Evolutionary conservation across 2,797 vertebrate genomes (phyloP), one percentile per base, ranked within the genome.

Genomic region (Cuculus canorus): DNA sequence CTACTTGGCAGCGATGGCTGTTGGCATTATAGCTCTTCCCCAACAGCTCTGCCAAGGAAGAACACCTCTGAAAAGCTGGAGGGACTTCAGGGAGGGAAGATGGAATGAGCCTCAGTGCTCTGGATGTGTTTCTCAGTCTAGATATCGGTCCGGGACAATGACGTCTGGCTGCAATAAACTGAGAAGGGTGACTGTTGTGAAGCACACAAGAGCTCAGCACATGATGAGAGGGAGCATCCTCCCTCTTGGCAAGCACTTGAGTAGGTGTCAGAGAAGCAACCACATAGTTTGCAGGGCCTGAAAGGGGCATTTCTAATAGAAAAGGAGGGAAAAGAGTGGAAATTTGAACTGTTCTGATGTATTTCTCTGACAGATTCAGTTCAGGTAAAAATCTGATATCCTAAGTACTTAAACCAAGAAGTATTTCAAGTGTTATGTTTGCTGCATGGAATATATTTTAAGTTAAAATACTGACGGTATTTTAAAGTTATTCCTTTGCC

Each of bases 401-500:
- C 0, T 27, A 41, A 64, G 35, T 57, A 68, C 37, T 35, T 47
- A n/a, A 1, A 17, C 11, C 28, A 69, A 80, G 12, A 86, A 78
- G 17, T 39, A 90, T 90, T 83, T 90, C 54, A 82, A 86, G 50
- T 0, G 2, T 66, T 69, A 52, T 9, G 5, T 72, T 86, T 95
- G 37, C 60, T 41, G 17, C 41, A 35, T 8, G 32, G 43, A 82
- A 65, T 75, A 21, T 14, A 28, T 66, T 77, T 69, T 2, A 63
- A 47, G 90, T 86, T 84, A 11, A 84, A 89, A 85, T 64, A 37
- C 15, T 41, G 16, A 24, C 22, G 57, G 32, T 66, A 70, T 73
- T 90, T 94, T 41, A 35, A 95, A 92, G 68, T n/a, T 69, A 73
- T 47, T 50, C 18, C 17, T 84, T 90, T 76, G 27, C 23, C 61